Base-by-base conservation (phyloP, 1,140 invertebrate genomes). In the Belonocnema kinseyi region DNA sequence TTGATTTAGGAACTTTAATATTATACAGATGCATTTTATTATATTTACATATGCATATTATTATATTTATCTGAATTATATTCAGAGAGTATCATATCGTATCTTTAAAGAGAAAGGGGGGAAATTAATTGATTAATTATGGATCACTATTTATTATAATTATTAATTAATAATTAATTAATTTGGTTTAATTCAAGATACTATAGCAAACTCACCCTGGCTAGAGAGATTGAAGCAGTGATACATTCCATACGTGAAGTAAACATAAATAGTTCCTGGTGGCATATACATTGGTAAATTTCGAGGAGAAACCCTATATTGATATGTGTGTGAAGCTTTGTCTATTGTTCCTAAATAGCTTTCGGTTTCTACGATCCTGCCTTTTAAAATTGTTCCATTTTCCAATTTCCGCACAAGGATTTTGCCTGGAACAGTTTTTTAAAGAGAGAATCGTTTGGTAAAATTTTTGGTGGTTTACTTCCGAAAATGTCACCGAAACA, bases 221-320 rank as follows among this genome's bases (percentile, higher is more conserved):
- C 95, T 94, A n/a, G 96, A 96, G 75, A 97, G 95, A 88, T 97
- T 97, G 82, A 97, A 94, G 84, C 96, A 97, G 85, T 94, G 93
- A 85, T 97, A 96, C 94, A 96, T 96, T 82, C 96, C 96, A 90
- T 97, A 97, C 14, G 95, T 96, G 73, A 94, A 91, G 83, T 97
- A 97, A 6, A 97, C 95, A 90, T 95, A 97, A 51, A 93, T 92
- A 50, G 96, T 97, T n/a, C 96, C 96, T 33, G 95, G 93, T 58
- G 83, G 88, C 95, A 96, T 96, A 85, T 94, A 97, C 95, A 97
- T 96, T 4, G 96, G 94, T 85, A 93, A 92, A 88, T 94, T 96
- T 83, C 93, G 89, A 13, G 92, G 89, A 16, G 96, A 96, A 80
- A 93, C 84, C 90, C 93, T 94, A 16, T 94, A 93, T 75, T 93